These are phyloP conservation scores for Drosophila limbata DNA, from an alignment of 2,888 invertebrate species.

Conservation along the genomic window DNA sequence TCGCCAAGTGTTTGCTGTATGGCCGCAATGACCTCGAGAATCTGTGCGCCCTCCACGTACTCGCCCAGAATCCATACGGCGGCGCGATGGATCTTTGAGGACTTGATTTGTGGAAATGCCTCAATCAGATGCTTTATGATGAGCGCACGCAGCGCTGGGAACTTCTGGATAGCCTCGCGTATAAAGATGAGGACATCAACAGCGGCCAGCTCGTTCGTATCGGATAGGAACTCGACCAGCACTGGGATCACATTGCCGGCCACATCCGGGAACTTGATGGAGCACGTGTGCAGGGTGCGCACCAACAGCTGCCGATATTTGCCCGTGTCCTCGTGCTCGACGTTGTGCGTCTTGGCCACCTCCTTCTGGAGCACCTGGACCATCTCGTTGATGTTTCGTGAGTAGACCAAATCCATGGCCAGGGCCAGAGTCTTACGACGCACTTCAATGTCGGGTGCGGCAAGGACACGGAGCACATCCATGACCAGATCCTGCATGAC, in stretches of 20 bases:
- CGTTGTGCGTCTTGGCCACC: conserved; percentile 94
- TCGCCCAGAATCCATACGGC: conserved; percentile 99
- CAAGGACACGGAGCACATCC: conserved; percentile 97
- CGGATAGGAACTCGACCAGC: conserved; percentile 95
- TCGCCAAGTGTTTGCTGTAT: conserved; percentile 92
- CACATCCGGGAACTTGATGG: conserved; percentile 98
- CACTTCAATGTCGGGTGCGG: conserved; percentile 97
- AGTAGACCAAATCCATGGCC: conserved; percentile 95
- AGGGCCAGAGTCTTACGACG: conserved; percentile 93
- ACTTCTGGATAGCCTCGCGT: conserved; percentile 97
- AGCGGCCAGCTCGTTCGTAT: conserved; percentile 95
- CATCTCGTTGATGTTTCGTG: conserved; percentile 97
- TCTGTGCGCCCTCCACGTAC: conserved; percentile 93
- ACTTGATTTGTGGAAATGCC: conserved; percentile 93
- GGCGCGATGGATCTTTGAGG: conserved; percentile 96
- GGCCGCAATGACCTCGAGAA: conserved; percentile 91
- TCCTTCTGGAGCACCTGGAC: conserved; percentile 96
- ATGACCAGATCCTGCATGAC: conserved; percentile 95
- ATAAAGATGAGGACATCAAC: conserved; percentile 97
- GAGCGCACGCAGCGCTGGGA: conserved; percentile 91
- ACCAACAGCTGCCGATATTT: conserved; percentile 98
- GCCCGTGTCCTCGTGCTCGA: conserved; percentile 97
- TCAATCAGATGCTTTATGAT: conserved; percentile 92
- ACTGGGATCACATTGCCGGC: conserved; percentile 97
- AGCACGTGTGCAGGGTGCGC: conserved; percentile 96